Evolutionary conservation across 37 sponge, comb jelly and placozoan genomes (phyloP).

Genomic region (Ephydatia muelleri): DNA sequence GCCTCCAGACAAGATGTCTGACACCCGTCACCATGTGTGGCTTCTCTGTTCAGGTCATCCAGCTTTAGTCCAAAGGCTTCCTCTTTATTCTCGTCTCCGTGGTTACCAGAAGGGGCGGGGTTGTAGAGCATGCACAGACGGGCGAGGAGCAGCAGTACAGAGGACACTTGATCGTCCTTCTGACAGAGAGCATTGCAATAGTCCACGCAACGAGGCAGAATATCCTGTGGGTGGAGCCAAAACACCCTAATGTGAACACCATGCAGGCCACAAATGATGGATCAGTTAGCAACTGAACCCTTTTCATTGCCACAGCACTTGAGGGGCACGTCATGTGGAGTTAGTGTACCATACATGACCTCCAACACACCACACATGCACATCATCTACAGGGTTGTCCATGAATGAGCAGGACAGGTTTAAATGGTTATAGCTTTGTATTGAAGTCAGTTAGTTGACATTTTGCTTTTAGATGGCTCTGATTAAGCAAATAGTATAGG

Average conservation of each 20-base stretch:
- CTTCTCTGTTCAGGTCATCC: neutral
- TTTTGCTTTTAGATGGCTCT: too few relatives aligned
- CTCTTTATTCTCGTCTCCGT: neutral
- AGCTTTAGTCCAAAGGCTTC: neutral
- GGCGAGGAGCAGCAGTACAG: neutral
- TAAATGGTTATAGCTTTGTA: too few relatives aligned
- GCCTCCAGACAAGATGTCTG: neutral
- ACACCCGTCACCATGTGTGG: neutral
- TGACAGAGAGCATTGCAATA: neutral
- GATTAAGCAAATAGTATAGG: too few relatives aligned
- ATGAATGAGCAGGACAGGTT: neutral
- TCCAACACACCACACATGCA: too few relatives aligned
- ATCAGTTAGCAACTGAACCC: too few relatives aligned
- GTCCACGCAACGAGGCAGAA: neutral
- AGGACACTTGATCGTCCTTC: neutral
- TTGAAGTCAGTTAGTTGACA: too few relatives aligned
- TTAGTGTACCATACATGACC: too few relatives aligned
- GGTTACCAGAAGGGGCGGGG: neutral
- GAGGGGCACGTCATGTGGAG: too few relatives aligned
- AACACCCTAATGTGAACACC: too few relatives aligned
- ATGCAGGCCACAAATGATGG: too few relatives aligned
- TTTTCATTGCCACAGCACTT: too few relatives aligned
- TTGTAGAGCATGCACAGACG: neutral
- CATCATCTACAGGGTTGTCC: slow-evolving; percentile 20
- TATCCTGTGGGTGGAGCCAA: neutral